These are phyloP conservation scores for Dissostichus mawsoni DNA, from an alignment of 2,113 vertebrate species.

Conservation along the genomic window DNA sequence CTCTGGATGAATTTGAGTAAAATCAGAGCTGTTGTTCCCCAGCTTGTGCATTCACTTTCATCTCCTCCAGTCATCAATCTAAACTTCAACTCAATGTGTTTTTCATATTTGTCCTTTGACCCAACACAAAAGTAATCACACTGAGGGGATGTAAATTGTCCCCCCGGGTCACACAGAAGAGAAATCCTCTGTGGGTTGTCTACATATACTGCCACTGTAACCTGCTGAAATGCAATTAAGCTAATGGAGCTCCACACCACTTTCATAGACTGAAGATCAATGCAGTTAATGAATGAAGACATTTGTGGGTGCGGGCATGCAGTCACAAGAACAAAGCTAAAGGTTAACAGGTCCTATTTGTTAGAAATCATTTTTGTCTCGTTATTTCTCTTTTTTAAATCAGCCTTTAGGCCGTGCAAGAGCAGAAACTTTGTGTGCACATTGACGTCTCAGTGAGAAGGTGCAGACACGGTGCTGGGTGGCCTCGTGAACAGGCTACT, in stretches of 20 bases:
- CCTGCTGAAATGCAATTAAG: constrained; percentile 45
- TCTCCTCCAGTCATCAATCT: constrained; percentile 31
- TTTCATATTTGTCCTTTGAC: constrained; percentile 52
- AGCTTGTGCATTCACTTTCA: background rate
- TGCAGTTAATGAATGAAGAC: constrained; percentile 31
- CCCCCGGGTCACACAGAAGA: constrained; percentile 35
- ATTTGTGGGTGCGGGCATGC: constrained; percentile 6
- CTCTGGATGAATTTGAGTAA: background rate
- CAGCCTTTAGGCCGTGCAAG: background rate
- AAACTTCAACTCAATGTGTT: constrained; percentile 26
- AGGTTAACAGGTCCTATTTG: constrained; percentile 24
- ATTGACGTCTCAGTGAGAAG: constrained; percentile 58
- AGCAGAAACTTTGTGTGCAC: constrained; percentile 12
- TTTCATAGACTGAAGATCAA: constrained; percentile 53
- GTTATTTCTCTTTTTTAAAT: background rate
- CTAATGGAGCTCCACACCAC: constrained; percentile 44
- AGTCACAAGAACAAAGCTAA: constrained; percentile 5
- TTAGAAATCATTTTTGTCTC: background rate
- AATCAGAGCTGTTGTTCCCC: constrained; percentile 16
- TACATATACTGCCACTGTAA: constrained; percentile 10
- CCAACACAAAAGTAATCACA: constrained; percentile 42
- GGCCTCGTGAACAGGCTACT: constrained; percentile 65
- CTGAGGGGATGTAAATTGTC: constrained; percentile 40
- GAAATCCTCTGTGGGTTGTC: constrained; percentile 19
- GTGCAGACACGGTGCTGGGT: constrained; percentile 70